These are phyloP conservation scores for Grantiella picta DNA, from an alignment of 2,113 vertebrate species.

Conservation along the genomic window DNA sequence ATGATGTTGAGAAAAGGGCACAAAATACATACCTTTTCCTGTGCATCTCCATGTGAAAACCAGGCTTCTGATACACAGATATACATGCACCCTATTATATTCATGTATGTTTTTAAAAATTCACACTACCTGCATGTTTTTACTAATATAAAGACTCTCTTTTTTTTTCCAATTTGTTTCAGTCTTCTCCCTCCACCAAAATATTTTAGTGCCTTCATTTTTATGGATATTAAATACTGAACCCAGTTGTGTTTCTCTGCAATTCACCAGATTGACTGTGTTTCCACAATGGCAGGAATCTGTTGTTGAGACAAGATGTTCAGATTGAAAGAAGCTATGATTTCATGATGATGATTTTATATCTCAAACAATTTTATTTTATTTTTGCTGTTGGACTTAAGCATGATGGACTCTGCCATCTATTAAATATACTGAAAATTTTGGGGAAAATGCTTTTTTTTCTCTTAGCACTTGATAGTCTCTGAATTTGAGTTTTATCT, in stretches of 20 bases:
- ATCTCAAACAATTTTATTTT: neutral
- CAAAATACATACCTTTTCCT: neutral
- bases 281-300: neutral
- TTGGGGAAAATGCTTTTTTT: neutral
- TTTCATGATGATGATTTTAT: neutral
- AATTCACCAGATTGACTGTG: neutral
- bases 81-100: neutral
- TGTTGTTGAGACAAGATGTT: neutral
- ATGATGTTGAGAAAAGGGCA: neutral
- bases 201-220: neutral
- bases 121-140: neutral
- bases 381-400: neutral
- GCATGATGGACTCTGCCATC: neutral
- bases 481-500: neutral
- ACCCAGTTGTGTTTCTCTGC: neutral
- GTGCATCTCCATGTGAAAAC: neutral
- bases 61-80: neutral
- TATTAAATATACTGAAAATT: neutral
- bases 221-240: neutral
- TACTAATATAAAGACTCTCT: neutral
- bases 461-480: neutral
- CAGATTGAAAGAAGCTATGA: neutral
- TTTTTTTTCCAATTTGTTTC: neutral
- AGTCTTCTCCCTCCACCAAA: neutral
- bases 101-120: neutral